Percentiles rank a stretch among this genome's conserved stretches.
Conservation (phyloP, 2,888 invertebrate species). For the Volucella zonaria region DNA sequence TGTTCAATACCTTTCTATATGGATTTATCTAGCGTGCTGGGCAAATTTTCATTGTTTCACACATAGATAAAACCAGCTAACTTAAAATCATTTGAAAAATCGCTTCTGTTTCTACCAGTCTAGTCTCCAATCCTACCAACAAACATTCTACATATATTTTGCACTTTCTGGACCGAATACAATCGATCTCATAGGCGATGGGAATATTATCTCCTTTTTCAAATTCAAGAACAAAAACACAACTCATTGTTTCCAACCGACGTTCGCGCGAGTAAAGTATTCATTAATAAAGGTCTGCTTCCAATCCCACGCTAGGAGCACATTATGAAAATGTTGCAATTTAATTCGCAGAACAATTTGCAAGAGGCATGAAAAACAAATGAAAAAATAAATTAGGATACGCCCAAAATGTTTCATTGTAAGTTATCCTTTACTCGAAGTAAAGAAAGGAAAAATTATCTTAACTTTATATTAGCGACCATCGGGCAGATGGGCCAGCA, state of each 20-base stretch:
- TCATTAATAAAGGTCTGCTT: constrained; percentile 23
- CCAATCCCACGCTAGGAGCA: not conserved
- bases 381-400: constrained; percentile 49
- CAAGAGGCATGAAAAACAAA: constrained; percentile 8
- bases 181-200: constrained; percentile 12
- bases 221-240: constrained; percentile 7
- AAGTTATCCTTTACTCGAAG: constrained; percentile 49
- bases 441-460: constrained; percentile 49
- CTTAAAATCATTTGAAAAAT: not conserved
- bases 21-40: no score
- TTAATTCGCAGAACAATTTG: constrained; percentile 38
- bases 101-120: no score
- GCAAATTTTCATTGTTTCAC: no score
- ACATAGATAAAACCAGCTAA: no score
- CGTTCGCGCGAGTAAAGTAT: constrained; percentile 27
- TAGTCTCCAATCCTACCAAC: not conserved
- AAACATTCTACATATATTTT: constrained; percentile 20
- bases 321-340: constrained; percentile 42
- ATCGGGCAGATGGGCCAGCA: constrained; percentile 32
- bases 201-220: not conserved
- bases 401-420: constrained; percentile 45
- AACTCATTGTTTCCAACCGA: not conserved
- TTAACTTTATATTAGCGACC: constrained; percentile 11
- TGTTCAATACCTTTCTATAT: no score
- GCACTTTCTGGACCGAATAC: not conserved